Evolutionary conservation across 2,888 invertebrate species (phyloP).

Genomic region (Hyposoter dolosus): DNA sequence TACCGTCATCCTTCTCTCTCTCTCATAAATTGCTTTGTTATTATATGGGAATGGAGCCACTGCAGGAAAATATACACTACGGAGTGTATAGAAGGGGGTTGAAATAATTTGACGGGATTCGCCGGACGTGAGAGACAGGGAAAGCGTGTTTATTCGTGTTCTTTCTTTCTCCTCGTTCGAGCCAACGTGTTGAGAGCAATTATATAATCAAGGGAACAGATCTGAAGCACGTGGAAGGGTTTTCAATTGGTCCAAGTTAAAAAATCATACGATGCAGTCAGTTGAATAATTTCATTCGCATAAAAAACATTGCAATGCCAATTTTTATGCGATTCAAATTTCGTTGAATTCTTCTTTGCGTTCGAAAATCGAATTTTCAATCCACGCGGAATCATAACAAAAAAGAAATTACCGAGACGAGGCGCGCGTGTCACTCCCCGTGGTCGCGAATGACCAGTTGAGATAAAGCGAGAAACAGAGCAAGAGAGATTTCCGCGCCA

Average conservation of each 20-base stretch:
- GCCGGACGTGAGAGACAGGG: constrained; percentile 31
- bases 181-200: constrained; percentile 50
- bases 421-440: not conserved
- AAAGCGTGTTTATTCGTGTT: constrained; percentile 26
- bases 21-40: constrained; percentile 64
- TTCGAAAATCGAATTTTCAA: not conserved
- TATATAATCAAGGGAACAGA: constrained; percentile 26
- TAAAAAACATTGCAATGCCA: not conserved
- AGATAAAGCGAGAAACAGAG: constrained; percentile 44
- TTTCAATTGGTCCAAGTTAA: not conserved
- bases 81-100: constrained; percentile 13
- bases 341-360: not conserved
- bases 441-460: constrained; percentile 49
- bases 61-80: constrained; percentile 36
- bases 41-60: constrained; percentile 46
- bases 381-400: constrained; percentile 7
- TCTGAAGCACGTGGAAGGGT: not conserved
- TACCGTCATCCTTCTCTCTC: constrained; percentile 60
- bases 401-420: not conserved
- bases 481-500: not conserved
- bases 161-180: constrained; percentile 19
- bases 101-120: constrained; percentile 62
- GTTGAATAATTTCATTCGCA: not conserved
- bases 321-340: not conserved
- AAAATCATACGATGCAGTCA: not conserved